Base-by-base conservation (phyloP, 2,113 vertebrate species). In the Albula goreensis region DNA sequence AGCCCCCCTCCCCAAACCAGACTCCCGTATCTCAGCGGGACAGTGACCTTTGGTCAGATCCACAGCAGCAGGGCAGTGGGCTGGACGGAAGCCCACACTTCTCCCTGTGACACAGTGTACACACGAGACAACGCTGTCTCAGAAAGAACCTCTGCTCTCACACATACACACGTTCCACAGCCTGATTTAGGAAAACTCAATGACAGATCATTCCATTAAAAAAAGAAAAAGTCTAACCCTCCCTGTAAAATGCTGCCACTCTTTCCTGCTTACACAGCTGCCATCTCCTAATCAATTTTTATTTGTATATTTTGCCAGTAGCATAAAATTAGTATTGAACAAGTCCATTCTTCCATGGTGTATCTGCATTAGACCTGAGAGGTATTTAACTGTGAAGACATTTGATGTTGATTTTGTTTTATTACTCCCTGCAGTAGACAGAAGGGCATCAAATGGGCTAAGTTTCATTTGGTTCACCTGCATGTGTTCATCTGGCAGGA, bases 401-500 rank as follows among this genome's bases (percentile, higher is more conserved):
- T n/a, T 3, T 70, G 22, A 6, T 4, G n/a, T 12, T 63, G 17
- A 15, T 12, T 74, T 74, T 74, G 6, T 60, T 66, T 66, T 66
- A 25, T 17, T 74, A 19, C 60, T 22, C 4, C 31, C 31, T n/a
- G 9, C n/a, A 31, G 11, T 25, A 31, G 9, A 9, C 70, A 25
- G 70, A n/a, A 56, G 70, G 5, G 5, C 31, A 7, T 74, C 2
- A 74, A 3, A 9, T n/a, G 22, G 2, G n/a, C 56, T 52, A 22
- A 31, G 85, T 86, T 57, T 86, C 19, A 50, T 0, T 51, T 9
- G 49, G 19, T 85, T n/a, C 48, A 25, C 60, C 0, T 85, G 10
- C 22, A 12, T 53, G 66, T 63, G 80, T 87, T 50, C 10, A 81
- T 50, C 66, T 86, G 48, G 25, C 92, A 99, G 98, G 97, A 77